Percentiles rank a stretch among this genome's conserved stretches.
These are phyloP conservation scores for Meliscaeva auricollis DNA, from an alignment of 2,888 invertebrate genomes.

Conservation along the genomic window DNA sequence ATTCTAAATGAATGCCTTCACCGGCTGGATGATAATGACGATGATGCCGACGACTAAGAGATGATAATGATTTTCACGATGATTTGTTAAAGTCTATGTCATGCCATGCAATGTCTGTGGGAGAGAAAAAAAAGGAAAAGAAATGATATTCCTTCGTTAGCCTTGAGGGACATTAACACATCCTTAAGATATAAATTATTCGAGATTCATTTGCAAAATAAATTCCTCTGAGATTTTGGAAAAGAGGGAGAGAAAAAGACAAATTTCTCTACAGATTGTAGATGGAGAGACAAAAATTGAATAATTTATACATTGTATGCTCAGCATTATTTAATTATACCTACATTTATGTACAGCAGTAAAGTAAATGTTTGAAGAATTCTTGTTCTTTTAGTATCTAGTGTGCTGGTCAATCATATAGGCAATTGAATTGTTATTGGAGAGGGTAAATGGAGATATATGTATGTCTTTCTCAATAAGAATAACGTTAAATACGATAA, in stretches of 20 bases:
- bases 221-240: not conserved
- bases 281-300: slow-evolving; percentile 45
- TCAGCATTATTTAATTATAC: slow-evolving; percentile 61
- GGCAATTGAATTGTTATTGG: slow-evolving; percentile 16
- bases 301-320: slow-evolving; percentile 59
- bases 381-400: not conserved
- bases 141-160: slow-evolving; percentile 22
- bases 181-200: slow-evolving; percentile 23
- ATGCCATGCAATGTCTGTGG: not conserved
- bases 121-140: not conserved
- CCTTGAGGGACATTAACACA: slow-evolving; percentile 52
- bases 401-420: slow-evolving; percentile 23
- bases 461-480: no score
- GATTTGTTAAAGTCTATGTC: slow-evolving; percentile 54
- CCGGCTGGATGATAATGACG: slow-evolving; percentile 13
- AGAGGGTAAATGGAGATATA: no score
- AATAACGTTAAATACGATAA: no score
- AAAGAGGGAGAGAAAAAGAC: not conserved
- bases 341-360: not conserved
- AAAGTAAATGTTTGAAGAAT: slow-evolving; percentile 25
- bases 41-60: no score
- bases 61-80: slow-evolving; percentile 42
- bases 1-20: not conserved
- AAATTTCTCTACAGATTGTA: not conserved
- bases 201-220: slow-evolving; percentile 31